Evolutionary conservation across 2,888 invertebrate species (phyloP), one percentile per base, ranked within the genome.

Genomic region (Aphidoletes aphidimyza): DNA sequence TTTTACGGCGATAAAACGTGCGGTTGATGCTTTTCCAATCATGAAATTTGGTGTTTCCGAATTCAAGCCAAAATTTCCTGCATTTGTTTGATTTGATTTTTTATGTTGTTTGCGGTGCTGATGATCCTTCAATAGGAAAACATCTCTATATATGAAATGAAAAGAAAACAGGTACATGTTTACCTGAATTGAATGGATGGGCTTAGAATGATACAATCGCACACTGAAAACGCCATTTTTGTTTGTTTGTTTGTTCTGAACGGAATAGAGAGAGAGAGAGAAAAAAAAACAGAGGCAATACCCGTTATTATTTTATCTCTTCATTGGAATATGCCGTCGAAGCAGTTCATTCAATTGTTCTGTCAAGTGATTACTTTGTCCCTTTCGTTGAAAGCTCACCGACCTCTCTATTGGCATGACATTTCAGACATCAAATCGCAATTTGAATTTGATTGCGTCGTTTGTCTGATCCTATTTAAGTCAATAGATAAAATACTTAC

Each of bases 11-110:
- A 1, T 3, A 0, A 34, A 26, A 30, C 11, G 14, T 42, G 42
- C 42, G 42, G n/a, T n/a, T 39, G 47, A 69, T 14, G 11, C 14
- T 69, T 1, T 69, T 2, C 11, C 26, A 6, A 5, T 22, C 11
- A 30, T 17, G 26, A n/a, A 69, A 69, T 30, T 1, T 30, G 34
- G 69, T 69, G 30, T 69, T 11, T 22, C 34, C 30, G 30, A 17
- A 8, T 54, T 54, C 22, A n/a, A n/a, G n/a, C 9, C 6, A 6
- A 22, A 9, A 11, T 69, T 69, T 30, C 26, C 22, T 54, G 30
- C 69, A 69, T 69, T 69, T 69, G 69, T 69, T 69, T 69, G 69
- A 69, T 69, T 69, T 69, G 69, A 30, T 69, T 69, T 69, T 69
- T 69, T 30, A 69, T 69, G 30, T 30, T 69, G 69, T 69, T 69